Evolutionary conservation across 2,797 vertebrate species (phyloP), one percentile per base, ranked within the genome.

Genomic region (Galago senegalensis): DNA sequence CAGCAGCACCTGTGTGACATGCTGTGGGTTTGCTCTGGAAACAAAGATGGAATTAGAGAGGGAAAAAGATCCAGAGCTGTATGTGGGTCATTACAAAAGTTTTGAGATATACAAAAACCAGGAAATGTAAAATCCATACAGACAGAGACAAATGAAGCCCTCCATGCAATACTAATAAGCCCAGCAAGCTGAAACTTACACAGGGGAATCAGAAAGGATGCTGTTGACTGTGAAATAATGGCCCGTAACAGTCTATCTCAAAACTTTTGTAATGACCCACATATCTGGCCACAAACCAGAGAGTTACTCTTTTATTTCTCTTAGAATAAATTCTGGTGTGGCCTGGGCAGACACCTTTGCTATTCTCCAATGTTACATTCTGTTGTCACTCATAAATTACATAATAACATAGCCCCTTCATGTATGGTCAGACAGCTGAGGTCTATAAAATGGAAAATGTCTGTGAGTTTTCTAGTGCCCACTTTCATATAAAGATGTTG

Each of bases 351-450:
- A 58, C 29, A 65, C 8, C 17, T 73, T 91, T 85, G 87, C 56
- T 85, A 53, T 83, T 96, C 46, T 81, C 61, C 87, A 58, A 72
- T 37, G 73, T 43, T 43, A 67, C 67, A 88, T 60, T 77, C 69
- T 63, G 5, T 53, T 76, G 76, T 65, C 67, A 65, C 5, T 79
- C 46, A 27, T 13, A 87, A 91, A 69, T 87, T 87, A 34, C 34
- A 37, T 75, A 76, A 89, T 83, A 76, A 93, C 85, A 79, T 73
- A 84, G 88, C 3, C 43, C 53, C 40, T 93, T 58, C 17, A 0
- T 70, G 65, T 86, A 60, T 61, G 67, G 23, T 65, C 76, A 93
- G 77, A 63, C 27, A 76, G 20, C 60, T 87, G 87, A 56, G 20
- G 25, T 73, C n/a, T 90, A 61, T 56, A 40, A 29, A 84, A 34